phyloP scores from a whole-genome alignment of 2,797 vertebrate genomes.

The Hipposideros larvatus region DNA sequence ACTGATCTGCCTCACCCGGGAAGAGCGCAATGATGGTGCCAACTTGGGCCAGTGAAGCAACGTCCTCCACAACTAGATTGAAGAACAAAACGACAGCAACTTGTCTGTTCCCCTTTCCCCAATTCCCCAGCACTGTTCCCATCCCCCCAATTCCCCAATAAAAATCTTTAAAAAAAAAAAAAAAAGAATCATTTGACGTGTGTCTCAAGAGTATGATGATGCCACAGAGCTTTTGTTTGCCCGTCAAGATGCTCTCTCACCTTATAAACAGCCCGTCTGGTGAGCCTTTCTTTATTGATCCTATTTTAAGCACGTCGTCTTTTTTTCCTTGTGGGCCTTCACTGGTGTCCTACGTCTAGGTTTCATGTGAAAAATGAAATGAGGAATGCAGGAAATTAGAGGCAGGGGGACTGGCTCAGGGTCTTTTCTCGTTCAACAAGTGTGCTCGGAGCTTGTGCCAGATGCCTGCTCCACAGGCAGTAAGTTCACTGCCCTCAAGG shows the following conservation, averaged over 20 bases:
- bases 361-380: not conserved
- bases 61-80: too few relatives aligned
- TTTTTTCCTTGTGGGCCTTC: not conserved
- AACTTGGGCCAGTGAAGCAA: too few relatives aligned
- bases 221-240: not conserved
- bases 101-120: too few relatives aligned
- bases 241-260: not conserved
- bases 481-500: not conserved
- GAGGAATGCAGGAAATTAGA: not conserved
- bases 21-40: too few relatives aligned
- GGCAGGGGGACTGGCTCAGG: not conserved
- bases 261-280: not conserved
- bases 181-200: not conserved
- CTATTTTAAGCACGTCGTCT: not conserved
- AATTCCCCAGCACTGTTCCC: too few relatives aligned
- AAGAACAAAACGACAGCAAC: too few relatives aligned
- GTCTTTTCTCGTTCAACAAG: not conserved
- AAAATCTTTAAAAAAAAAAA: too few relatives aligned
- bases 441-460: not conserved
- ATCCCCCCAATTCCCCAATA: too few relatives aligned
- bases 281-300: not conserved
- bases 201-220: not conserved
- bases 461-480: not conserved
- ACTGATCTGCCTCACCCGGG: too few relatives aligned
- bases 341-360: not conserved